Conservation (phyloP, 2,113 vertebrate genomes). For the Amphiprion ocellaris region DNA sequence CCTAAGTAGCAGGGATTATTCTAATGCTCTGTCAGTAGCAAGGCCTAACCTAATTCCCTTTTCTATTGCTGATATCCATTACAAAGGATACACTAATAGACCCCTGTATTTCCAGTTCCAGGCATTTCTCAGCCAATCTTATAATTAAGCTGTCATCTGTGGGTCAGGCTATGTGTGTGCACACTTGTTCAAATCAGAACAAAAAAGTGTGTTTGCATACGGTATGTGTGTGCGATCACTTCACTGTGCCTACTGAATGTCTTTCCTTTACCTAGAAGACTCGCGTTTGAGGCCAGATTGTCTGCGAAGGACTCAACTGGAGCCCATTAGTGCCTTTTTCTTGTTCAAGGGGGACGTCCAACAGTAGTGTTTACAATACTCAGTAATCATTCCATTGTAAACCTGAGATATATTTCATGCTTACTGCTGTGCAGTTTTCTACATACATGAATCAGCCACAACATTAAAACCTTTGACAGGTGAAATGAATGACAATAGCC, state of each 20-base stretch:
- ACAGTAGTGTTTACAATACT: background rate
- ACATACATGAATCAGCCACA: no score
- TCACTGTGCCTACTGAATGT: background rate
- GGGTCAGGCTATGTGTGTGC: conserved; percentile 8
- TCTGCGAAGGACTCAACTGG: background rate
- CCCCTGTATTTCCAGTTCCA: conserved; percentile 42
- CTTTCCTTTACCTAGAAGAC: background rate
- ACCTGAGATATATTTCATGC: background rate
- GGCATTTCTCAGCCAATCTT: conserved; percentile 45
- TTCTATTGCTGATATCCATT: conserved; percentile 72
- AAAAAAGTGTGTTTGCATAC: background rate
- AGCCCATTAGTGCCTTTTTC: background rate
- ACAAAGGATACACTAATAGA: conserved; percentile 70
- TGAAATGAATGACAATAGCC: no score
- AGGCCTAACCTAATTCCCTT: conserved; percentile 66
- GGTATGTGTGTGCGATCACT: background rate
- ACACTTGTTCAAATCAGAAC: background rate
- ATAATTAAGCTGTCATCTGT: conserved; percentile 52
- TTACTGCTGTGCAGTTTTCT: background rate
- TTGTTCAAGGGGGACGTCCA: no score
- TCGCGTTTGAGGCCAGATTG: background rate
- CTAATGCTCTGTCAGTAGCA: conserved; percentile 77
- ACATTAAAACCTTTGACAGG: no score
- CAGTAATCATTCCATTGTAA: background rate
- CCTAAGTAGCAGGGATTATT: conserved; percentile 82